Base-by-base conservation (phyloP, 2,113 vertebrate genomes). In the Psilopogon haemacephalus region DNA sequence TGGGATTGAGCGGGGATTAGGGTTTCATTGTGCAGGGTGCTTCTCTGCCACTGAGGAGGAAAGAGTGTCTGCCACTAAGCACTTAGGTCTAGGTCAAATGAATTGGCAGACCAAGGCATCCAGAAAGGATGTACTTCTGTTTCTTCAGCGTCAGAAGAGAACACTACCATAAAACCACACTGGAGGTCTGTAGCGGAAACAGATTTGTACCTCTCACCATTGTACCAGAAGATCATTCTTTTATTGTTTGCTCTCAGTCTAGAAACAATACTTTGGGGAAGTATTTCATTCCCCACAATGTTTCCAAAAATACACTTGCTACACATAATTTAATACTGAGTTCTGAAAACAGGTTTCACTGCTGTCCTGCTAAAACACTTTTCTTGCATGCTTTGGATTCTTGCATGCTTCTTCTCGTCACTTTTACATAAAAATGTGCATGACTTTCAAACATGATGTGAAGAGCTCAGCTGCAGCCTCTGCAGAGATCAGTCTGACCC, bases 401-500 rank as follows among this genome's bases (percentile, higher is more conserved):
- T 65, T 23, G 50, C 37, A 14, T 69, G 55, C 12, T 77, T 84
- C 9, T 92, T 44, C 17, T 33, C 93, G 67, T 90, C 54, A 87
- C 64, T 33, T 90, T 73, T 94, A 52, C 27, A 85, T 80, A 54
- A 83, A 83, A 86, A 67, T 23, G 23, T 71, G 32, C 30, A 62
- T 7, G n/a, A 18, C 30, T 76, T 90, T 75, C 38, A 84, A 87
- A 84, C 18, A 27, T 11, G 8, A 86, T 48, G 12, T 62, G 60
- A 77, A 84, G 48, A 92, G 58, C 73, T 86, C 70, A 90, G 68
- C 65, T 82, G 50, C 40, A 87, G 90, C 55, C 38, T 94, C 48
- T 85, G 70, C 50, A 91, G 78, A 48, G 12, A 73, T 64, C 75
- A 87, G 52, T 20, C 40, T 76, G 55, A 89, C 71, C 88, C 42